A percentile compares a stretch with the other conserved stretches of the same genome.
These are phyloP conservation scores for Tragelaphus buxtoni DNA, from an alignment of 2,113 vertebrate genomes.

Conservation along the genomic window DNA sequence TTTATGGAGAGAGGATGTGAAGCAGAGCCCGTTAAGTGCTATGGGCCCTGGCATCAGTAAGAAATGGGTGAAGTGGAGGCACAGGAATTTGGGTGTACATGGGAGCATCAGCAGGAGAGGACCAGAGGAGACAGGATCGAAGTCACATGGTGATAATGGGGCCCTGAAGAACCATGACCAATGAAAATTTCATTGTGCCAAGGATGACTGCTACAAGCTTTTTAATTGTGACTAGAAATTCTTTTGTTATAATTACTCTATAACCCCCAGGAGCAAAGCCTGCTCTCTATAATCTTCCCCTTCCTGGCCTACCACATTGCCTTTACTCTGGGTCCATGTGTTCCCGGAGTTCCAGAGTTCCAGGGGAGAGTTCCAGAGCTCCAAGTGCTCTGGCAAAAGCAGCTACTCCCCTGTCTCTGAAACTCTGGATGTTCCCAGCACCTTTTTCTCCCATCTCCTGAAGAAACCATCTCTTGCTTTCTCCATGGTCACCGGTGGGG, in stretches of 20 bases:
- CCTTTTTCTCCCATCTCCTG: neutral
- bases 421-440: neutral
- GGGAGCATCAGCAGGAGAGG: neutral
- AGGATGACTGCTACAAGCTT: neutral
- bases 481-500: too few relatives aligned
- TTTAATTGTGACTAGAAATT: neutral
- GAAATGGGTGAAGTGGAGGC: neutral
- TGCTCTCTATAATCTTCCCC: neutral
- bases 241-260: neutral
- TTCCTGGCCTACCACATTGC: rapidly evolving
- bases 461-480: neutral
- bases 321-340: neutral
- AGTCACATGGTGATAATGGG: neutral
- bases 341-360: neutral
- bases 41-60: neutral
- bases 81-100: neutral
- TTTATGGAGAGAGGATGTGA: neutral
- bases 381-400: too few relatives aligned
- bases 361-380: neutral
- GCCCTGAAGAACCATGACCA: neutral
- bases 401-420: neutral
- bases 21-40: neutral
- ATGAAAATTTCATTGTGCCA: neutral
- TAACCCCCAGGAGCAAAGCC: neutral
- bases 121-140: neutral